These are phyloP conservation scores for Micropterix aruncella DNA, from an alignment of 2,888 invertebrate species.

Conservation along the genomic window DNA sequence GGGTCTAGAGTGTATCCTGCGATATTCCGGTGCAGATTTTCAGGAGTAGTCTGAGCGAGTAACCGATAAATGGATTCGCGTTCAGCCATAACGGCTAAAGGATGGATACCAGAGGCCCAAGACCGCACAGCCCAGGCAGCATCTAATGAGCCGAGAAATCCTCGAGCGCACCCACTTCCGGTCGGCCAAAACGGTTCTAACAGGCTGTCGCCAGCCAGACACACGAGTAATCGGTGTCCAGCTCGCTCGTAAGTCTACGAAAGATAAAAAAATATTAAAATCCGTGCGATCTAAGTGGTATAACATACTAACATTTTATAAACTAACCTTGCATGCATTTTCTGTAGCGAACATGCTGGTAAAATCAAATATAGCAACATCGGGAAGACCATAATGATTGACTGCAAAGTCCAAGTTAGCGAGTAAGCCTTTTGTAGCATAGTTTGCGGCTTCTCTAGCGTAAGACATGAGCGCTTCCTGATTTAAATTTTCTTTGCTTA, in stretches of 20 bases:
- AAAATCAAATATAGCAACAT: slow-evolving; percentile 98
- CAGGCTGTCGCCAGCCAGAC: slow-evolving; percentile 90
- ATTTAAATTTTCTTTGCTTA: slow-evolving; percentile 83
- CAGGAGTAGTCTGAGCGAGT: slow-evolving; percentile 90
- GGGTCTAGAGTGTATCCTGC: slow-evolving; percentile 79
- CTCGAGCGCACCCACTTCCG: slow-evolving; percentile 95
- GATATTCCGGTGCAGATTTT: slow-evolving; percentile 85
- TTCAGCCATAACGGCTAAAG: slow-evolving; percentile 81
- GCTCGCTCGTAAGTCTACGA: slow-evolving; percentile 30
- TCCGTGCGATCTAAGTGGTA: no score
- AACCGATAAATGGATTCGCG: slow-evolving; percentile 86
- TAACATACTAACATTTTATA: no score
- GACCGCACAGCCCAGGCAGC: slow-evolving; percentile 89
- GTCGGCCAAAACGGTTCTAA: slow-evolving; percentile 99
- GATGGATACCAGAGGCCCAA: slow-evolving; percentile 60
- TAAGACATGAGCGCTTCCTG: slow-evolving; percentile 78
- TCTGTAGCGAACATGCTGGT: slow-evolving; percentile 98
- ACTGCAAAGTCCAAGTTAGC: slow-evolving; percentile 87
- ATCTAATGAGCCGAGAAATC: slow-evolving; percentile 91
- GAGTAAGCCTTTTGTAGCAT: slow-evolving; percentile 78
- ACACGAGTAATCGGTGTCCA: slow-evolving; percentile 72
- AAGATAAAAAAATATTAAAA: slow-evolving; percentile 17
- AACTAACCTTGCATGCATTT: slow-evolving; percentile 75
- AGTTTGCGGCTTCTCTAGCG: slow-evolving; percentile 89
- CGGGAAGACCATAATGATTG: slow-evolving; percentile 94